A percentile compares a stretch with the other conserved stretches of the same genome.
Evolutionary conservation across 2,113 vertebrate genomes (phyloP).

Genomic region (Grantiella picta): DNA sequence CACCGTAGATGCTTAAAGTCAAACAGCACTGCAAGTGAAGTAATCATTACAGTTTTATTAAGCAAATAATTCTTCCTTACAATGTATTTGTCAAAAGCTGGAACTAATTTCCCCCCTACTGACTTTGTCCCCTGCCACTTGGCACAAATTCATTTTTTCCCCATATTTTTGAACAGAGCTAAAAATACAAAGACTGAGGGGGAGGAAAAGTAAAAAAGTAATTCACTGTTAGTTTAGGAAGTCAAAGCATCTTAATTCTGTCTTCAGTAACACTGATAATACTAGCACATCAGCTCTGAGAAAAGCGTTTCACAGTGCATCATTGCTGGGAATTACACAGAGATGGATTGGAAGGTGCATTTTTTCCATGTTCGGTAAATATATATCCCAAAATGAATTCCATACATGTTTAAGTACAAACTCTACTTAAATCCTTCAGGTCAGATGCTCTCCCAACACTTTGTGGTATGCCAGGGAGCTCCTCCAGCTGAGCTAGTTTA

Average conservation of each 20-base stretch:
- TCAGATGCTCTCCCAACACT: not conserved
- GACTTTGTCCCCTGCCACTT: slow-evolving; percentile 26
- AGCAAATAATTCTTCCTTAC: slow-evolving; percentile 38
- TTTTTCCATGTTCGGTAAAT: not conserved
- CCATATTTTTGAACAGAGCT: not conserved
- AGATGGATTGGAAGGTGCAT: not conserved
- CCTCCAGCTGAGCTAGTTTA: not conserved
- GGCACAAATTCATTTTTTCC: slow-evolving; percentile 2
- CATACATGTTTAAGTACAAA: not conserved
- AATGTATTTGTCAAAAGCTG: slow-evolving; percentile 30
- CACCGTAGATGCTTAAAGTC: not conserved
- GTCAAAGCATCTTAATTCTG: not conserved
- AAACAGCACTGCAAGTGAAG: slow-evolving; percentile 11
- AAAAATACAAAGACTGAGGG: not conserved
- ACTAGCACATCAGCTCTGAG: not conserved
- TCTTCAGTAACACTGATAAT: not conserved
- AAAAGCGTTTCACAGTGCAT: not conserved
- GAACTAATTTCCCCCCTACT: slow-evolving; percentile 18
- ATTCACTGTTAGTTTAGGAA: not conserved
- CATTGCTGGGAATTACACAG: not conserved
- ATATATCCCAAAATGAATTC: not conserved
- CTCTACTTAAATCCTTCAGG: not conserved
- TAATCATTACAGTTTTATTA: slow-evolving; percentile 19
- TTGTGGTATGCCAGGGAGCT: not conserved
- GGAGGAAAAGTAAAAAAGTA: not conserved